These are phyloP conservation scores for Volucella bombylans DNA, from an alignment of 2,888 invertebrate genomes.

Conservation along the genomic window DNA sequence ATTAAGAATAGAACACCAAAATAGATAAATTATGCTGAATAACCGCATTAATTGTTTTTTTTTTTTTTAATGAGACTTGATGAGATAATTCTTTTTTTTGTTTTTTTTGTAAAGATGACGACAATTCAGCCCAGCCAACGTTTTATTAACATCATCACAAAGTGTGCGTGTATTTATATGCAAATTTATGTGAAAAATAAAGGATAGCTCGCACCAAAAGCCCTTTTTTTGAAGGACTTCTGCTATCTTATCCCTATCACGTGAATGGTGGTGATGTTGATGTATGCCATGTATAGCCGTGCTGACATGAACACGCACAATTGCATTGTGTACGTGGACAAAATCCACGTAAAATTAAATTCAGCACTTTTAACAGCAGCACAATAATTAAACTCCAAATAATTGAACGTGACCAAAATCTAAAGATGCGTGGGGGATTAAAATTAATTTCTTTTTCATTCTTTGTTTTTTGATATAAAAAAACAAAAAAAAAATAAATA, in stretches of 20 bases:
- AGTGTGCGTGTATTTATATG: conserved; percentile 42
- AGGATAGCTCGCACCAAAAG: conserved; percentile 4
- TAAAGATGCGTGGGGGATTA: conserved; percentile 58
- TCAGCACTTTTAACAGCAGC: conserved; percentile 75
- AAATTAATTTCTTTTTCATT: no score
- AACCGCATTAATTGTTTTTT: conserved; percentile 43
- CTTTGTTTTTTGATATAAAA: conserved; percentile 11
- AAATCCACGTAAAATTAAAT: conserved; percentile 71
- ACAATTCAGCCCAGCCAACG: conserved; percentile 54
- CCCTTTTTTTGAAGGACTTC: conserved; percentile 1
- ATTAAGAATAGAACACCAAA: conserved; percentile 62
- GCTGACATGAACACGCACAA: conserved; percentile 70
- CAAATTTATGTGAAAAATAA: conserved; percentile 31
- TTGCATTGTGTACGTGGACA: conserved; percentile 60
- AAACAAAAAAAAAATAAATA: conserved; percentile 26
- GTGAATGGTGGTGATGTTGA: conserved; percentile 61
- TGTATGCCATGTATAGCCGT: conserved; percentile 61
- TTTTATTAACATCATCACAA: conserved; percentile 41
- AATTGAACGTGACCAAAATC: conserved; percentile 76
- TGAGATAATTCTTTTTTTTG: conserved; percentile 15
- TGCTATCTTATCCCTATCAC: conserved; percentile 20
- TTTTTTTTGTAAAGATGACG: conserved; percentile 33
- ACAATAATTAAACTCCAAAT: conserved; percentile 76
- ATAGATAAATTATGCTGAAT: conserved; percentile 53
- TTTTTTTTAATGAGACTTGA: conserved; percentile 26